A percentile compares a stretch with the other conserved stretches of the same genome.
phyloP scores from a whole-genome alignment of 1,140 invertebrate species.

The Telenomus remus region DNA sequence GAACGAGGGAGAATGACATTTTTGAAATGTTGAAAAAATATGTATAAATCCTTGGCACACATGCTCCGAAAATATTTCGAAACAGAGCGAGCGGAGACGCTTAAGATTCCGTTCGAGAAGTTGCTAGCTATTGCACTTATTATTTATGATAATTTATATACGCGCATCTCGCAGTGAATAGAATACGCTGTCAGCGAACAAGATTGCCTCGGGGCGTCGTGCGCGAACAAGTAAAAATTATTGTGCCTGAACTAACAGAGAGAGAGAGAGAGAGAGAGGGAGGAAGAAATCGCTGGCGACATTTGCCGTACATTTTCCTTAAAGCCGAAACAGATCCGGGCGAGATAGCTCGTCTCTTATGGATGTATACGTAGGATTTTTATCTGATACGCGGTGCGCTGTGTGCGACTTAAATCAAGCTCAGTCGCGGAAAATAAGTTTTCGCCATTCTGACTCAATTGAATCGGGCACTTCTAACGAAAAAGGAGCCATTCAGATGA shows the following conservation, averaged over 20 bases:
- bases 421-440: conserved; percentile 34
- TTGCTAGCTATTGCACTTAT: neutral
- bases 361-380: conserved; percentile 19
- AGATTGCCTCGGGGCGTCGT: neutral
- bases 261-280: neutral
- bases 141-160: conserved; percentile 1
- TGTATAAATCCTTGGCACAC: no score
- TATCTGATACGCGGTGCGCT: conserved; percentile 2
- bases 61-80: no score
- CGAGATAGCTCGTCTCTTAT: conserved; percentile 11
- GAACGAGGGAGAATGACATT: no score
- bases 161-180: no score
- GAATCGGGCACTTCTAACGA: conserved; percentile 24
- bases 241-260: neutral
- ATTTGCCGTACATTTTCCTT: conserved; percentile 26
- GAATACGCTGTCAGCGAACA: neutral
- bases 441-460: conserved; percentile 26
- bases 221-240: neutral
- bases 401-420: conserved; percentile 26
- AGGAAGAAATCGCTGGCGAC: conserved; percentile 2
- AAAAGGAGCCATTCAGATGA: conserved; percentile 51
- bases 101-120: no score
- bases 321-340: conserved; percentile 27
- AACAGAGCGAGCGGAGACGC: no score
- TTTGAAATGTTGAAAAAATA: no score